phyloP scores from a whole-genome alignment of 2,797 vertebrate genomes.

The Melanotaenia trifasciata region DNA sequence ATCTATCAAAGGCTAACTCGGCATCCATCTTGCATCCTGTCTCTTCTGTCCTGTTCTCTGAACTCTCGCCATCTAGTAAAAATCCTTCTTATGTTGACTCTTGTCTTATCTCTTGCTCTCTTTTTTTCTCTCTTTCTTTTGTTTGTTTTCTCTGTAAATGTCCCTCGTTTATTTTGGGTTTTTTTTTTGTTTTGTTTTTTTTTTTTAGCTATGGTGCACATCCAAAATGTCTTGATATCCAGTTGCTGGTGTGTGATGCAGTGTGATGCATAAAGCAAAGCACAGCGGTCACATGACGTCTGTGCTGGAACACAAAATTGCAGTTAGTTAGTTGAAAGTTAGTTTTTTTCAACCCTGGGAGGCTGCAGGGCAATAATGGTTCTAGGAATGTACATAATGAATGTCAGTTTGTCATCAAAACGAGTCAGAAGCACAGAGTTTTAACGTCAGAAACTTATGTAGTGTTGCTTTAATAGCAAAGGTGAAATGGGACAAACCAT shows the following conservation, averaged over 20 bases:
- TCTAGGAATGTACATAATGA: no score
- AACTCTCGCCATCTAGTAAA: neutral
- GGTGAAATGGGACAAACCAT: neutral
- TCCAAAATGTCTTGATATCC: neutral
- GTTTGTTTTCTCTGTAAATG: neutral
- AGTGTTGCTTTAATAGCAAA: neutral
- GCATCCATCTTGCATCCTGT: neutral
- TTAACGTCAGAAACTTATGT: no score
- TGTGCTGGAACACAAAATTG: no score
- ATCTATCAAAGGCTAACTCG: neutral
- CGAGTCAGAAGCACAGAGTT: no score
- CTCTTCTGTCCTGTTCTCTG: no score
- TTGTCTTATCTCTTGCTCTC: neutral
- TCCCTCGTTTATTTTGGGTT: no score
- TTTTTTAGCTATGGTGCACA: neutral
- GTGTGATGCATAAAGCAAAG: no score
- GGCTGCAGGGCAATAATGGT: neutral
- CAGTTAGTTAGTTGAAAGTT: no score
- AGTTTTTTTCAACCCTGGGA: neutral
- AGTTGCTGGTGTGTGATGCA: neutral
- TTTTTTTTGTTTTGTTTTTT: neutral
- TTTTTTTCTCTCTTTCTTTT: neutral
- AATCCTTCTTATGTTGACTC: neutral
- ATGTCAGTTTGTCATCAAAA: no score
- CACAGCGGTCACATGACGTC: no score